These are phyloP conservation scores for Coleophora deauratella DNA, from an alignment of 2,888 invertebrate genomes.

Conservation along the genomic window DNA sequence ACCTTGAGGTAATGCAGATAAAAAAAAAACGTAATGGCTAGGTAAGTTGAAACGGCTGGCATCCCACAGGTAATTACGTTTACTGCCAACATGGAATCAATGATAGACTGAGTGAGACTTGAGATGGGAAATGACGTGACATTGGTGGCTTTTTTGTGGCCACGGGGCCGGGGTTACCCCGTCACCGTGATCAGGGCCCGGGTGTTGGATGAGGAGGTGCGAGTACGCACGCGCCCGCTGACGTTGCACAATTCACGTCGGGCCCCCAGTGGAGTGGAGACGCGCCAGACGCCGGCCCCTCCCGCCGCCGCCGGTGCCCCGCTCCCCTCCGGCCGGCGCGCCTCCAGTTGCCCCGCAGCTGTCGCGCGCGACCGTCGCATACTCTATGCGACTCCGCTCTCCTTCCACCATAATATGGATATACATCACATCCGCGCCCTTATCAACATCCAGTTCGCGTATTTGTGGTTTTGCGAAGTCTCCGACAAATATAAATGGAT, in stretches of 20 bases:
- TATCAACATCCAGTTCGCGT: conserved; percentile 64
- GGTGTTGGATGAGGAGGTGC: conserved; percentile 26
- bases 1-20: conserved; percentile 19
- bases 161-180: background rate
- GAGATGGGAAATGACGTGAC: background rate
- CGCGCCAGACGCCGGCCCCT: conserved; percentile 47
- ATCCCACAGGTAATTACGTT: conserved; percentile 26
- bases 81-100: conserved; percentile 18
- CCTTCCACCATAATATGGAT: conserved; percentile 65
- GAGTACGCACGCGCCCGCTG: conserved; percentile 57
- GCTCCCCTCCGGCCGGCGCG: conserved; percentile 12
- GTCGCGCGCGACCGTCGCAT: conserved; percentile 69
- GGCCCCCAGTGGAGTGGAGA: conserved; percentile 42
- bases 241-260: conserved; percentile 62
- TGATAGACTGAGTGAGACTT: too few species aligned
- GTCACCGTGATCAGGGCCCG: conserved; percentile 4
- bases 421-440: conserved; percentile 66
- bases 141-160: background rate
- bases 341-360: conserved; percentile 66
- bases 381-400: conserved; percentile 57
- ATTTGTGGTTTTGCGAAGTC: conserved; percentile 69
- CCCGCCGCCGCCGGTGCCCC: conserved; percentile 18
- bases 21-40: conserved; percentile 16
- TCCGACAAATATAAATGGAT: conserved; percentile 71
- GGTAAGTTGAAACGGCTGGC: conserved; percentile 16